Base-by-base conservation (phyloP, 2,888 invertebrate genomes). In the Chromoteleia sp. region DNA sequence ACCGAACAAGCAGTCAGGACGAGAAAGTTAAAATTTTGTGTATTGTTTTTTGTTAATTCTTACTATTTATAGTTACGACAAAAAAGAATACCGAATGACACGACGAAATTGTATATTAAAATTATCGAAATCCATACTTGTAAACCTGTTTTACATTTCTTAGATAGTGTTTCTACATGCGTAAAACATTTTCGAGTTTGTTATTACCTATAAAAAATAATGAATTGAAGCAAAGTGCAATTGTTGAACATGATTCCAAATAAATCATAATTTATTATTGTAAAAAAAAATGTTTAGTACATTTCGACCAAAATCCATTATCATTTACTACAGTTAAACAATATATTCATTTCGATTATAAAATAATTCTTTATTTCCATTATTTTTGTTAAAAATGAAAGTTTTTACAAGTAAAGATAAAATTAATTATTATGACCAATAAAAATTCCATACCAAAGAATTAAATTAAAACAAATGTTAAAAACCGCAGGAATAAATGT, bases 191-290 rank as follows among this genome's bases (percentile, higher is more conserved):
- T 71, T 76, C 30, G 48, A 61, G 48, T 67, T 81, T 81, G 75
- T 81, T 76, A 59, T 54, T 68, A 73, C 33, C 36, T 19, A 30
- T 41, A 45, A 21, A 41, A 63, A 63, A 45, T 58, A 58, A 43
- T 59, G 19, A 79, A 79, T 61, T 45, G 52, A 81, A 81, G 71
- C 74, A 74, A 84, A 86, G 87, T 87, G 83, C 84, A 87, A 89
- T 89, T 90, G 89, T 91, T 89, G 87, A 79, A 88, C 87, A 89
- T 89, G 84, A 85, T 89, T 90, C 88, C 86, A 88, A 89, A 86
- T 89, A 90, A 90, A 91, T 87, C 87, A 87, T 90, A 91, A 91
- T 91, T 91, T 91, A 91, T 91, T 91, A 89, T 80, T 80, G 19
- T 80, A 80, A 68, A 25, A 56, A 68, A 10, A 19, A 8, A 0